Percentiles rank a stretch among this genome's conserved stretches.
These are phyloP conservation scores for Barbus barbus DNA, from an alignment of 2,113 vertebrate genomes.

Conservation along the genomic window DNA sequence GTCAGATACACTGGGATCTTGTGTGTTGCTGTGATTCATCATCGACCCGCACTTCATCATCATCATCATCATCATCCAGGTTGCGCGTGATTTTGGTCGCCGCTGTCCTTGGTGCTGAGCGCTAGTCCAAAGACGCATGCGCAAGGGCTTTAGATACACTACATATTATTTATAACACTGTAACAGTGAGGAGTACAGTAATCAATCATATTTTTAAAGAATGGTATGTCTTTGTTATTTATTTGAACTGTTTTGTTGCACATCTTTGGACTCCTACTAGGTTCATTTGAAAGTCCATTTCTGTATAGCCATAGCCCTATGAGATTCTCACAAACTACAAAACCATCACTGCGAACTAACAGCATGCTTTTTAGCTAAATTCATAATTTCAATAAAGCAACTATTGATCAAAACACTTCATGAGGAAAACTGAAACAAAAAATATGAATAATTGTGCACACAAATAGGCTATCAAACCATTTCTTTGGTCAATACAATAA, in stretches of 20 bases:
- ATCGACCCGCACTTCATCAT: not conserved
- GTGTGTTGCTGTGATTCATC: not conserved
- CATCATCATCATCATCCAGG: not conserved
- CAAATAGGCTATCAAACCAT: not conserved
- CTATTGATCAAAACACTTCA: too few relatives aligned
- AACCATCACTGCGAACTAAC: too few relatives aligned
- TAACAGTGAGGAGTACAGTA: not conserved
- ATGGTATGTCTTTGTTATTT: not conserved
- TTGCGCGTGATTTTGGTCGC: not conserved
- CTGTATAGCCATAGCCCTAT: not conserved
- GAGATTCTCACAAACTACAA: too few relatives aligned
- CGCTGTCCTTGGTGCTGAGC: slow-evolving; percentile 29
- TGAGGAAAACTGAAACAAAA: not conserved
- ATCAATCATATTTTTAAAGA: not conserved
- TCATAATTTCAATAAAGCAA: too few relatives aligned
- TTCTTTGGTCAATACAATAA: not conserved
- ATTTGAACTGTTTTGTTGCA: not conserved
- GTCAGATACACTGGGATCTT: not conserved
- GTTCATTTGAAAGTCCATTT: not conserved
- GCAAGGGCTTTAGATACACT: not conserved
- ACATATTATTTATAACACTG: not conserved
- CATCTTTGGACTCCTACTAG: not conserved
- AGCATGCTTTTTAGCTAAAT: too few relatives aligned
- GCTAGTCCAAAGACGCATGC: not conserved
- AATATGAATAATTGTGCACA: not conserved